phyloP scores from a whole-genome alignment of 2,888 invertebrate species.

The Psylliodes chrysocephalus region DNA sequence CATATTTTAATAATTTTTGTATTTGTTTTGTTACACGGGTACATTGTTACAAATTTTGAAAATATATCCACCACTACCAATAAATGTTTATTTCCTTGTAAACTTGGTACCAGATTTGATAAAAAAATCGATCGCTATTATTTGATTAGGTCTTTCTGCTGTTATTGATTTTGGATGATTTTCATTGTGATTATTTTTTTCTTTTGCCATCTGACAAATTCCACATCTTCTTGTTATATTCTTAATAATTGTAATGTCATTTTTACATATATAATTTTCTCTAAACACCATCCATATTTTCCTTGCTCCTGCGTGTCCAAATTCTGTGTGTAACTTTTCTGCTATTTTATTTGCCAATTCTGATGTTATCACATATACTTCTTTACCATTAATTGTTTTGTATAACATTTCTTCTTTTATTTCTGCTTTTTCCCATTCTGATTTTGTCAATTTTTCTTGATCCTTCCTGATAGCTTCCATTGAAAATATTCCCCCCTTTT shows the following conservation, averaged over 20 bases:
- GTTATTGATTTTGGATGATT: no score
- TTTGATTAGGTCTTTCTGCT: no score
- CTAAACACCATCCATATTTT: background rate
- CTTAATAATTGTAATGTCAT: background rate
- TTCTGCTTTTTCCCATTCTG: background rate
- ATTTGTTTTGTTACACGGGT: no score
- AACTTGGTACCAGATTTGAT: background rate
- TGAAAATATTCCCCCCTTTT: slow-evolving; percentile 10
- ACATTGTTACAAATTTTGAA: no score
- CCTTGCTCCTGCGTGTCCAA: no score
- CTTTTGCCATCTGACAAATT: no score
- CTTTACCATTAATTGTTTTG: background rate
- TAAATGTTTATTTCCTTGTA: background rate
- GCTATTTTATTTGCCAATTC: background rate
- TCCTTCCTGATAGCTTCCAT: background rate
- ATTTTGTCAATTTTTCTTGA: background rate
- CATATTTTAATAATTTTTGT: no score
- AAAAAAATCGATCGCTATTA: background rate
- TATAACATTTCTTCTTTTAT: background rate
- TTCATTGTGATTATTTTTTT: no score
- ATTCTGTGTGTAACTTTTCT: background rate
- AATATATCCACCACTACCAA: no score
- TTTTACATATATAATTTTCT: slow-evolving; percentile 1
- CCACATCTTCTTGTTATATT: no score
- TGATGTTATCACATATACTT: background rate